Base-by-base conservation (phyloP, 2,888 invertebrate species). In the Azorinus chamasolen region DNA sequence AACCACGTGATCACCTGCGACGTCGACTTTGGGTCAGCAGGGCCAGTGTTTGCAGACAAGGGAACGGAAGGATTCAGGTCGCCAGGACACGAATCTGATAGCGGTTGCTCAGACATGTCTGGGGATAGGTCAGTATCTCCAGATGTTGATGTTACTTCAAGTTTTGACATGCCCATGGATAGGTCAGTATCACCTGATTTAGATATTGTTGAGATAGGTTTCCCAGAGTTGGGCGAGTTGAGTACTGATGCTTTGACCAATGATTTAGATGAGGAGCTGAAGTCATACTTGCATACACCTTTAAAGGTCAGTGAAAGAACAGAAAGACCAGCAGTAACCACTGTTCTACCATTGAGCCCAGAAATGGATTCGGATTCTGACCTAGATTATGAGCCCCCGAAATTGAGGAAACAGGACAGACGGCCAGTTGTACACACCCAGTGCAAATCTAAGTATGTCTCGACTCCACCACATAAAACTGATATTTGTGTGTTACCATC, bases 1-100 rank as follows among this genome's bases (percentile, higher is more conserved):
- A 62, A 55, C 22, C 70, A 32, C 14, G 25, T 71, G 41, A 45
- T 74, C 59, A 65, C 65, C 53, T 62, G 70, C 22, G 84, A 85
- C 72, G 59, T 83, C 39, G 74, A 68, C 64, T 70, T 83, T 43
- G 77, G 85, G 27, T 55, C 50, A 6, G 16, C 18, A 4, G n/a
- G 54, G 14, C 14, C n/a, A 10, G 4, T 54, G 22, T 20, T 24
- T n/a, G 14, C 37, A 50, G 62, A 20, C 8, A 12, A 51, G 6
- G 2, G n/a, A n/a, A 18, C 14, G 16, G 39, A 32, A 22, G 58
- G 43, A 41, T 14, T 12, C 22, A 75, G 63, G 18, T 89, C 89
- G 0, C 89, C 89, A 18, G 87, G 86, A 71, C 88, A 89, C 73
- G 84, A 87, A 66, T 87, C 89, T 6, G 89, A 90, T 78, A 90